Conservation (phyloP, 1,140 invertebrate species). For the Aphis gossypii region DNA sequence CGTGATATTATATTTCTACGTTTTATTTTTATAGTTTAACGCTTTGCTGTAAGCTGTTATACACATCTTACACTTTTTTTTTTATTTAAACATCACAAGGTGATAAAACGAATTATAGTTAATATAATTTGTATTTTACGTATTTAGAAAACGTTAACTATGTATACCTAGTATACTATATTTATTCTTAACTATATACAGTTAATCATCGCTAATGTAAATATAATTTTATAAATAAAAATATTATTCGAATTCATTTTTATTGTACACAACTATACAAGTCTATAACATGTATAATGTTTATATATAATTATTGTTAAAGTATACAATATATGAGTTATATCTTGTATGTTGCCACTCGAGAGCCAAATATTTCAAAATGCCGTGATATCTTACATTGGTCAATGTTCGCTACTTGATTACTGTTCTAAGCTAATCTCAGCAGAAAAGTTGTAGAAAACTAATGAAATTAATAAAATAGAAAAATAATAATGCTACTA, state of each 20-base stretch:
- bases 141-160: neutral
- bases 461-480: neutral
- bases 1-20: neutral
- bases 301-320: neutral
- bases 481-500: neutral
- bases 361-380: neutral
- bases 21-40: neutral
- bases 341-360: neutral
- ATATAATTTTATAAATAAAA: neutral
- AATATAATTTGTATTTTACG: neutral
- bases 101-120: neutral
- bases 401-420: neutral
- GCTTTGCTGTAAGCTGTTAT: neutral
- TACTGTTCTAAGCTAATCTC: neutral
- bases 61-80: neutral
- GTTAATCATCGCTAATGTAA: neutral
- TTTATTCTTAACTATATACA: neutral
- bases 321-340: neutral
- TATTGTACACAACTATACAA: neutral
- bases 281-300: neutral
- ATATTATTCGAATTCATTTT: neutral
- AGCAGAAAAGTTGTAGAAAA: neutral
- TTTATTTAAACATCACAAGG: neutral
- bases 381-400: neutral
- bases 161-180: neutral